phyloP scores from a whole-genome alignment of 1,140 invertebrate genomes.

The Atopsyche davidsoni region DNA sequence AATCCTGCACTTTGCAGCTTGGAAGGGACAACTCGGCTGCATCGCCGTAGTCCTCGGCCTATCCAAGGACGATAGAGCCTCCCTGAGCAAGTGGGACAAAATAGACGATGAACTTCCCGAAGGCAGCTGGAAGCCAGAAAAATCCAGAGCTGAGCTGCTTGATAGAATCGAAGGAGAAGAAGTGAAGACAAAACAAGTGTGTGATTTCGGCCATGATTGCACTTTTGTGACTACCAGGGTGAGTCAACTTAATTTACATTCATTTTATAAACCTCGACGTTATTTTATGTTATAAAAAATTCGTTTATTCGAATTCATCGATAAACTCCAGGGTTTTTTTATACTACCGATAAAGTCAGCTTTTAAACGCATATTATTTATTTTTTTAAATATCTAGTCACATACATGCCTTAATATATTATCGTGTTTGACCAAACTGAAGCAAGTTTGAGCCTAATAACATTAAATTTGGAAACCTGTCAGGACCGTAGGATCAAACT shows the following conservation, averaged over 20 bases:
- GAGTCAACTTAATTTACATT: background rate
- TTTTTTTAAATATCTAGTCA: no score
- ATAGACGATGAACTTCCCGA: background rate
- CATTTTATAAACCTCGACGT: no score
- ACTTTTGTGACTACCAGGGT: conserved; percentile 5
- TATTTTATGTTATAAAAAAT: no score
- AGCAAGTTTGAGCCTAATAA: no score
- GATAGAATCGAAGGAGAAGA: background rate
- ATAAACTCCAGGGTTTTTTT: no score
- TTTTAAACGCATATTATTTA: no score
- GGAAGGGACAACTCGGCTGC: conserved; percentile 39
- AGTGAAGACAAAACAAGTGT: background rate
- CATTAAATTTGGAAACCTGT: no score
- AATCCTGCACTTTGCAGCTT: conserved; percentile 44
- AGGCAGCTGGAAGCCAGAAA: background rate
- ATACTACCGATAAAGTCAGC: no score
- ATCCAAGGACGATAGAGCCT: conserved; percentile 31
- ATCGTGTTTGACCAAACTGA: no score
- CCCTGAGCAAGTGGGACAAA: background rate
- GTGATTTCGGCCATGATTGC: conserved; percentile 10
- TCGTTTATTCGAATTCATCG: no score
- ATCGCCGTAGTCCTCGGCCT: conserved; percentile 42
- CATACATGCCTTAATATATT: no score
- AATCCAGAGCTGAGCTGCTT: background rate
- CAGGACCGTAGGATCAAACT: no score